Evolutionary conservation across 2,888 invertebrate species (phyloP).

Genomic region (Pinctada fucata): DNA sequence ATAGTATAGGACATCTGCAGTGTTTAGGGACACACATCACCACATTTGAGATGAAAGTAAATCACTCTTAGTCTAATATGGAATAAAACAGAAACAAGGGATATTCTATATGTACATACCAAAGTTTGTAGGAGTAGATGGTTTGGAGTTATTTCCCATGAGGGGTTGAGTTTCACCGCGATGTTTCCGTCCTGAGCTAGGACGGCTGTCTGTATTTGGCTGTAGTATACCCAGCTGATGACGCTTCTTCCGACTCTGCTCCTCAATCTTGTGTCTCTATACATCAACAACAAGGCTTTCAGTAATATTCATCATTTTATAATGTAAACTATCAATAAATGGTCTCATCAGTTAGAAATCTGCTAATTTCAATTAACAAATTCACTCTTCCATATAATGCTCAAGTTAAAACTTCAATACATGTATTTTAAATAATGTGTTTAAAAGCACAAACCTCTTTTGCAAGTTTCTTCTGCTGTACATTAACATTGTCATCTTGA

Average conservation of each 20-base stretch:
- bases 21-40: too few species aligned
- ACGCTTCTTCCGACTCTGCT: constrained; percentile 60
- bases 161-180: constrained; percentile 62
- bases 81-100: too few species aligned
- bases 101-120: constrained; percentile 41
- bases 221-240: constrained; percentile 60
- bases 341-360: too few species aligned
- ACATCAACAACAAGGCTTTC: not conserved
- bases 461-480: constrained; percentile 53
- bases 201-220: constrained; percentile 65
- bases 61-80: too few species aligned
- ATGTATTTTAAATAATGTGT: too few species aligned
- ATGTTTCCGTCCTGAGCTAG: constrained; percentile 61
- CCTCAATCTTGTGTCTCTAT: constrained; percentile 61
- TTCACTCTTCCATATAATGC: too few species aligned
- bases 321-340: too few species aligned
- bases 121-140: constrained; percentile 60
- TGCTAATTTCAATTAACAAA: too few species aligned
- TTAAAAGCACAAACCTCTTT: constrained; percentile 55
- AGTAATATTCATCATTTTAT: too few species aligned
- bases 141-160: constrained; percentile 57
- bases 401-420: too few species aligned
- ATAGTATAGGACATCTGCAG: too few species aligned
- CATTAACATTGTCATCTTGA: constrained; percentile 61
- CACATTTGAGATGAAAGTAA: too few species aligned